Percentiles rank a stretch among this genome's conserved stretches.
phyloP scores from a whole-genome alignment of 2,797 vertebrate genomes.

The Meriones psammophilus region DNA sequence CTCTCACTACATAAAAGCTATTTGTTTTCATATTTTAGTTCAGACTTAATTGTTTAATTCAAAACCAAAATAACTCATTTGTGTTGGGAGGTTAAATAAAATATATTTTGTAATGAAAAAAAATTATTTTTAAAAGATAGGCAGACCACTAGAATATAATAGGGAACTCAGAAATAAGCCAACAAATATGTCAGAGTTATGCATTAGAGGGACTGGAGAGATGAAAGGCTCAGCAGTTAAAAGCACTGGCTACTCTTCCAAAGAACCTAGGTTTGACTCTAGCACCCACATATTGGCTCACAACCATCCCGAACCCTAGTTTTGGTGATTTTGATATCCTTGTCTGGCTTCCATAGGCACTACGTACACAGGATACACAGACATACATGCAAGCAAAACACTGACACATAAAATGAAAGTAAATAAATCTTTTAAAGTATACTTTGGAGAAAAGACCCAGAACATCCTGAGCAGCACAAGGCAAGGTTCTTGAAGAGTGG shows the following conservation, averaged over 20 bases:
- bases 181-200: background rate
- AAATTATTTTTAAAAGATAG: background rate
- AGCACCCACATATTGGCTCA: background rate
- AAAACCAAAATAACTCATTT: slow-evolving; percentile 33
- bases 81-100: slow-evolving; percentile 62
- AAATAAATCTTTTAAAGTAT: background rate
- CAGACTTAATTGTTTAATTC: slow-evolving; percentile 43
- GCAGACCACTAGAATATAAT: background rate
- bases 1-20: background rate
- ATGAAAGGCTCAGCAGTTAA: background rate
- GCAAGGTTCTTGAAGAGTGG: background rate
- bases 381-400: background rate
- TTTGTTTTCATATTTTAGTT: slow-evolving; percentile 39
- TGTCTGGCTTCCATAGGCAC: background rate
- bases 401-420: background rate
- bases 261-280: background rate
- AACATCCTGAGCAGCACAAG: background rate
- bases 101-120: slow-evolving; percentile 20
- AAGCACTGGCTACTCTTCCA: background rate
- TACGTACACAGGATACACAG: background rate
- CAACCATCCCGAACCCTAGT: background rate
- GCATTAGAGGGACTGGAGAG: background rate
- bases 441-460: background rate
- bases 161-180: background rate
- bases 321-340: background rate